phyloP scores from a whole-genome alignment of 1,140 invertebrate species.

The Anastrepha ludens region DNA sequence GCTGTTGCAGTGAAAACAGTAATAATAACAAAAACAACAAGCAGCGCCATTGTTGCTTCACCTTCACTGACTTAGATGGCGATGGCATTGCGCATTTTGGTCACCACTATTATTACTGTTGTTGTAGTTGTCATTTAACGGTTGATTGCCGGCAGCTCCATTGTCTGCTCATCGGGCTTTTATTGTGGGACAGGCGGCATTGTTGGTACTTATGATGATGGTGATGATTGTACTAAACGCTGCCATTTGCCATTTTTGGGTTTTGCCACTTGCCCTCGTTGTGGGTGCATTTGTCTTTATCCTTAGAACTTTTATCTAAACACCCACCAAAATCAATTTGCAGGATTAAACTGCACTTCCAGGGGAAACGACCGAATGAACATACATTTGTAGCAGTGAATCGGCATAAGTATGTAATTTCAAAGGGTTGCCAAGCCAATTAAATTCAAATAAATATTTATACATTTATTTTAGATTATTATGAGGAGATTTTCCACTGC shows the following conservation, averaged over 20 bases:
- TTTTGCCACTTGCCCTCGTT: constrained; percentile 71
- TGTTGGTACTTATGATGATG: constrained; percentile 57
- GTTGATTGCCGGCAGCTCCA: constrained; percentile 44
- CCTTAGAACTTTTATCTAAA: constrained; percentile 73
- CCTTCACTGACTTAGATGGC: not conserved
- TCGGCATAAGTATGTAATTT: not conserved
- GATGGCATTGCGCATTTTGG: not conserved
- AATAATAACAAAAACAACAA: not conserved
- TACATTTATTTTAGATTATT: no score
- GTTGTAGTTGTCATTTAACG: constrained; percentile 38
- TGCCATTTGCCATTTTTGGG: constrained; percentile 74
- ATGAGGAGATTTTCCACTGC: no score
- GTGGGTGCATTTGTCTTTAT: constrained; percentile 60
- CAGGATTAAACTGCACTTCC: constrained; percentile 61
- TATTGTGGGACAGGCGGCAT: not conserved
- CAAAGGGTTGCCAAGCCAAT: not conserved
- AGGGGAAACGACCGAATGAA: not conserved
- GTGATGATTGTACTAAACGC: constrained; percentile 72
- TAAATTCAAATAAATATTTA: not conserved
- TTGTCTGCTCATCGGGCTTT: constrained; percentile 31
- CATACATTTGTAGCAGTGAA: constrained; percentile 11
- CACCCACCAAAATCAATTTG: constrained; percentile 74
- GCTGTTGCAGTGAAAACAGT: not conserved
- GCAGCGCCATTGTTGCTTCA: not conserved
- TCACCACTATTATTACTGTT: not conserved